phyloP scores from a whole-genome alignment of 2,888 invertebrate species.

The Pristionchus mayeri region DNA sequence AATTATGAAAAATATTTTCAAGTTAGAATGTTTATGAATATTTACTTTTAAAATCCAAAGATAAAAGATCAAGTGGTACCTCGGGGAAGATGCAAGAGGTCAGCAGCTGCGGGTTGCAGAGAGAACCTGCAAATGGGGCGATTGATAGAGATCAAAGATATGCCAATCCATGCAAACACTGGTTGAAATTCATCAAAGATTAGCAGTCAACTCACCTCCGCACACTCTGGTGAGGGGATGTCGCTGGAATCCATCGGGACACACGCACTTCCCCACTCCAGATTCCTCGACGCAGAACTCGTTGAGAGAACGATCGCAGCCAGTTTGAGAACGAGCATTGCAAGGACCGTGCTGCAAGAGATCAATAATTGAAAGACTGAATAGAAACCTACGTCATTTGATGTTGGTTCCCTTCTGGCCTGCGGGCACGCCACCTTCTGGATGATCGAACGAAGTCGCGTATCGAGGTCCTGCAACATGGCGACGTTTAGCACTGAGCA shows the following conservation, averaged over 20 bases:
- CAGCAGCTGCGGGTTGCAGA: constrained; percentile 75
- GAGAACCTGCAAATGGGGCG: constrained; percentile 63
- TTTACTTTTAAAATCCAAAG: too few species aligned
- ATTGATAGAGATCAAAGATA: too few species aligned
- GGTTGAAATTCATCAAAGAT: too few species aligned
- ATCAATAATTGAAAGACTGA: neutral
- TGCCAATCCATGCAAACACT: too few species aligned
- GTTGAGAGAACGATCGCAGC: constrained; percentile 74
- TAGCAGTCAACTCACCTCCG: constrained; percentile 58
- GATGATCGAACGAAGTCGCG: constrained; percentile 74
- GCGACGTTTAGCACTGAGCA: neutral
- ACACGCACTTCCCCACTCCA: constrained; percentile 65
- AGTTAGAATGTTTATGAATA: too few species aligned
- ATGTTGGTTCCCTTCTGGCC: constrained; percentile 40
- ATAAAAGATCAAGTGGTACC: constrained; percentile 46
- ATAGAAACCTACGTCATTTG: constrained; percentile 34
- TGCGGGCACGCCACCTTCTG: constrained; percentile 75
- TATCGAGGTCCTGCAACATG: constrained; percentile 68
- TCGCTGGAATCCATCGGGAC: constrained; percentile 72
- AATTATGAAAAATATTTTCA: too few species aligned
- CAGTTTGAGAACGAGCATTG: constrained; percentile 71
- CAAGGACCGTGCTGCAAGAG: constrained; percentile 62
- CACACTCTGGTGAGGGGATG: constrained; percentile 74
- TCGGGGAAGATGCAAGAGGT: constrained; percentile 73
- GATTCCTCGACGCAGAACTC: constrained; percentile 68